Evolutionary conservation across 92 coral and sea anemone genomes (phyloP).

Genomic region (Isaurus tuberculatus): DNA sequence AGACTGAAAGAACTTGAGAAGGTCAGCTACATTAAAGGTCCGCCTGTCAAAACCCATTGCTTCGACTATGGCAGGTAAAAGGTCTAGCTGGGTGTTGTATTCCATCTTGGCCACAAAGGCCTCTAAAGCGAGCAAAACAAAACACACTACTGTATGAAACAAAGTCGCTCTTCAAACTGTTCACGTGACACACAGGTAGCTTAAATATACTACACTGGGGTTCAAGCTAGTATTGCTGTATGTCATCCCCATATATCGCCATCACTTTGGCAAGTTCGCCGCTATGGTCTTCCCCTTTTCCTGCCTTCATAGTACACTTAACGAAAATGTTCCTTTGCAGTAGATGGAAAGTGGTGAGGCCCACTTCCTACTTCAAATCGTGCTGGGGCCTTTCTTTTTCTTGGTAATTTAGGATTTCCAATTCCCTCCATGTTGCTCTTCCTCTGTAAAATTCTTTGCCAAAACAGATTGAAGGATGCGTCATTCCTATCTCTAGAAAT

Average conservation of each 20-base stretch:
- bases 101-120: no score
- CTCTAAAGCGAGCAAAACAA: no score
- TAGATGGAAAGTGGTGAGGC: conserved; percentile 12
- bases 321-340: conserved; percentile 3
- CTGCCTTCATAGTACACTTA: conserved; percentile 41
- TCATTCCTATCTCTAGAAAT: conserved; percentile 6
- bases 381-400: conserved; percentile 7
- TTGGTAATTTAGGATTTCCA: conserved; percentile 1
- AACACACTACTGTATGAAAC: no score
- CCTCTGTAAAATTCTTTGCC: conserved; percentile 15
- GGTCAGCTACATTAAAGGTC: conserved; percentile 23
- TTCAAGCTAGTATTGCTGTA: conserved; percentile 53
- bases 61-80: conserved; percentile 59
- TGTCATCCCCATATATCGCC: conserved; percentile 42
- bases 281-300: conserved; percentile 53
- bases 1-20: no score
- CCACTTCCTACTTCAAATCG: conserved; percentile 3
- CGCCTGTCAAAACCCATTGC: conserved; percentile 50
- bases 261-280: conserved; percentile 53
- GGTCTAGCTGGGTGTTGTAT: conserved; percentile 60
- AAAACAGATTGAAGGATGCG: conserved; percentile 8
- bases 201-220: no score
- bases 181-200: no score
- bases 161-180: no score
- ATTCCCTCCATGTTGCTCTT: conserved; percentile 6